Percentiles rank a stretch among this genome's conserved stretches.
phyloP scores from a whole-genome alignment of 1,140 invertebrate genomes.

The Cyphomyrmex costatus region DNA sequence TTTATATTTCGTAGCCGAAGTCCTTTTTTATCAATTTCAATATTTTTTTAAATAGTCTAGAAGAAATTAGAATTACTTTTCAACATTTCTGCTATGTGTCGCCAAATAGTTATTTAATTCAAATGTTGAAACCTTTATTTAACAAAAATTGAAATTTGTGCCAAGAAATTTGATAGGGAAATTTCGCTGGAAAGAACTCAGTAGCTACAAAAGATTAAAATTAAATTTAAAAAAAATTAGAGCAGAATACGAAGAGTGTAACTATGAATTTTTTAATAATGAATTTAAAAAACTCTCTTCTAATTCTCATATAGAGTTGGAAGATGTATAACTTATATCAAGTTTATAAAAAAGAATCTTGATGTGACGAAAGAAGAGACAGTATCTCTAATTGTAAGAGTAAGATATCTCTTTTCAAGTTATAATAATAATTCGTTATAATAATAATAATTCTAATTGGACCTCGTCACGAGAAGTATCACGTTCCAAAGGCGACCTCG shows the following conservation, averaged over 20 bases:
- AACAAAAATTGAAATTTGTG: no score
- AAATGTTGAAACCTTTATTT: no score
- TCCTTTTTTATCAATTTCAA: no score
- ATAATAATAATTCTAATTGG: neutral
- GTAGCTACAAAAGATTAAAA: no score
- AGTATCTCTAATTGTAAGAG: neutral
- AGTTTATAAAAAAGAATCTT: neutral
- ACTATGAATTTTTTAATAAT: neutral
- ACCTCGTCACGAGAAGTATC: slow-evolving; percentile 20
- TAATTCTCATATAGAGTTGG: neutral
- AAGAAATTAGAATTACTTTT: no score
- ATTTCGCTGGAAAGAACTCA: no score
- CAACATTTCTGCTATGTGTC: no score
- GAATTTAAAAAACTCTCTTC: neutral
- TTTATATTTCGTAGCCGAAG: no score
- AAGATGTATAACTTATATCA: neutral
- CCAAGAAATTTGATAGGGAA: no score
- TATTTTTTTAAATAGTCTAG: no score
- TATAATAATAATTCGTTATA: slow-evolving; percentile 3
- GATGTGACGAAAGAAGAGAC: neutral
- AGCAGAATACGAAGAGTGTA: neutral
- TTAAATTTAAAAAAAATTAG: no score
- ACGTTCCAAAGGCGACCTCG: slow-evolving; percentile 46
- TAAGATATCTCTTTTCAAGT: neutral
- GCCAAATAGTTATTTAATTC: no score